These are phyloP conservation scores for Empidonax traillii DNA, from an alignment of 2,113 vertebrate genomes.

Conservation along the genomic window DNA sequence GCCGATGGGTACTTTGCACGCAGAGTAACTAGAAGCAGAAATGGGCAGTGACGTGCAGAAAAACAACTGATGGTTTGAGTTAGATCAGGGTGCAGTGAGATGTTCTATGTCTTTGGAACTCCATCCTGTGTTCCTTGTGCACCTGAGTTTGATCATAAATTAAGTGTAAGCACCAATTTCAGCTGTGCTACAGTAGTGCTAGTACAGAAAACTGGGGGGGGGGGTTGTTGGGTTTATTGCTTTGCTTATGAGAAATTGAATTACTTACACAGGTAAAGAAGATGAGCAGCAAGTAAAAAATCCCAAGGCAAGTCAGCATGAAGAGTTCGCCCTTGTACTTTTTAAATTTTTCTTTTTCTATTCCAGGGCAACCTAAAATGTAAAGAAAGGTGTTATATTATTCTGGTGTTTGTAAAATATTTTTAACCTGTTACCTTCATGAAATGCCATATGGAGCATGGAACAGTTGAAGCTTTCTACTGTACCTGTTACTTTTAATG, in stretches of 20 bases:
- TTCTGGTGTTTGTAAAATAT: background rate
- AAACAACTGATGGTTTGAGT: background rate
- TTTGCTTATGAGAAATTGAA: background rate
- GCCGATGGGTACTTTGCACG: background rate
- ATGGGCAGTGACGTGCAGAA: background rate
- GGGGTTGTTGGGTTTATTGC: background rate
- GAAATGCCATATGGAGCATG: fast-evolving
- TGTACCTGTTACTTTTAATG: constrained; percentile 74
- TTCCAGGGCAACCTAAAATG: constrained; percentile 67
- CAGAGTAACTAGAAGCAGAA: background rate
- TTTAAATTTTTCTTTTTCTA: constrained; percentile 33
- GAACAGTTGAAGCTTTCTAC: background rate
- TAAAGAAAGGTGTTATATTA: background rate
- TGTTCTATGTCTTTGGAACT: background rate
- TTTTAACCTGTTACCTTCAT: background rate
- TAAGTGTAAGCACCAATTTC: background rate
- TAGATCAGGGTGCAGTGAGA: background rate
- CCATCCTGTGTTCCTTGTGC: background rate
- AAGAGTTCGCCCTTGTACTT: constrained; percentile 71
- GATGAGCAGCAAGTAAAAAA: constrained; percentile 79
- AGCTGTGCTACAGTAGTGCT: background rate
- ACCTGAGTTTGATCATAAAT: background rate
- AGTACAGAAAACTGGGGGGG: background rate
- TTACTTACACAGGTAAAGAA: constrained; percentile 79
- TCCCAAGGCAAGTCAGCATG: constrained; percentile 69